Evolutionary conservation across 2,113 vertebrate species (phyloP).

Genomic region (Argyrosomus japonicus): DNA sequence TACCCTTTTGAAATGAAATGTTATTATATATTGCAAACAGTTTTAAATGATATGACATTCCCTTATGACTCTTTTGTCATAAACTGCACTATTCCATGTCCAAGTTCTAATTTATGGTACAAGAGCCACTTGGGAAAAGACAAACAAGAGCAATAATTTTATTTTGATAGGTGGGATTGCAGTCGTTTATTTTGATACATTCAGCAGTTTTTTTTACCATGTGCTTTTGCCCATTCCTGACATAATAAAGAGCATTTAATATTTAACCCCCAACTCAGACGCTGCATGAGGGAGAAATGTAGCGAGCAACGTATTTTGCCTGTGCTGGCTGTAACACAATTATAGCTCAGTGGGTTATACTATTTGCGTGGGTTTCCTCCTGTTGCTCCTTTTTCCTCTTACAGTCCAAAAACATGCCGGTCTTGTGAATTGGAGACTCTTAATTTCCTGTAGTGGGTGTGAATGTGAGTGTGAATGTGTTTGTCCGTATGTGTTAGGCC

Average conservation of each 20-base stretch:
- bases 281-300: constrained; percentile 8
- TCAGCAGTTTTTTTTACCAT: neutral
- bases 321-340: neutral
- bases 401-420: constrained; percentile 12
- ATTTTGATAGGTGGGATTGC: neutral
- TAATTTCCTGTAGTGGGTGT: constrained; percentile 22
- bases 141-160: neutral
- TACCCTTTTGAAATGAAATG: constrained; percentile 21
- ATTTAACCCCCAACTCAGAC: neutral
- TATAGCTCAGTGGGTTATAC: neutral
- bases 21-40: constrained; percentile 15
- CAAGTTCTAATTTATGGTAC: neutral
- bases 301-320: neutral
- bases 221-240: neutral
- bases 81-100: constrained; percentile 1
- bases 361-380: neutral
- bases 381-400: constrained; percentile 12
- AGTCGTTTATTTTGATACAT: neutral
- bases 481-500: constrained; percentile 12
- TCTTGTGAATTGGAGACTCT: constrained; percentile 28
- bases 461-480: constrained; percentile 14
- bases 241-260: neutral
- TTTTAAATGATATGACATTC: constrained; percentile 34
- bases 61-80: constrained; percentile 17
- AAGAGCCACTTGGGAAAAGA: constrained; percentile 5